Evolutionary conservation across 2,113 vertebrate genomes (phyloP), one percentile per base, ranked within the genome.

Genomic region (Telmatochromis sp.): DNA sequence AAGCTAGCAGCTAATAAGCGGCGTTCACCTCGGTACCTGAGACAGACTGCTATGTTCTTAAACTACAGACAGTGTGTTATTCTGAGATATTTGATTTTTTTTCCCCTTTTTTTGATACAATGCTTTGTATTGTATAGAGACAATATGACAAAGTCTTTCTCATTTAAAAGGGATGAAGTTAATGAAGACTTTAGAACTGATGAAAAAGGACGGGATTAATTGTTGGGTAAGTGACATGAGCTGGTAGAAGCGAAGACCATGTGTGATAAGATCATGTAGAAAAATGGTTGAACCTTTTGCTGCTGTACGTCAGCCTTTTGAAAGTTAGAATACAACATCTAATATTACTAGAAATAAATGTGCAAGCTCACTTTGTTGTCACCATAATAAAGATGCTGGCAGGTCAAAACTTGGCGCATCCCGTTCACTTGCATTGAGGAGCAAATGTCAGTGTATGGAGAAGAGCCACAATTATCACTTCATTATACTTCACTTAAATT

Each of bases 71-170:
- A 63, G 17, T 35, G 17, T 63, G 1, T 35, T 5, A 35, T 35
- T 63, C 58, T 63, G 17, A 63, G 58, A 19, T 35, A 7, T n/a
- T 63, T 35, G 15, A 11, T 63, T 63, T 63, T 19, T 31, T 19
- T 3, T 0, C 14, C 0, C 14, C 1, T 0, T 4, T 6, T 58
- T 35, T 35, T 63, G 9, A 63, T 63, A 63, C 28, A 63, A 19
- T 63, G 28, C 57, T 63, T 33, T 4, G 15, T 1, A 19, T 63
- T 63, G 4, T 19, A 17, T 17, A 63, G 15, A 35, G 58, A n/a
- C 9, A 63, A 35, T 63, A 63, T 63, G 58, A 63, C 58, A 63
- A 63, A 19, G 1, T 63, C 15, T 19, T 11, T 35, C 17, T 63
- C 9, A 63, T 63, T 63, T 63, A 12, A 65, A 65, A 35, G 4